Evolutionary conservation across 1,140 invertebrate species (phyloP).

Genomic region (Ceratina australensis): DNA sequence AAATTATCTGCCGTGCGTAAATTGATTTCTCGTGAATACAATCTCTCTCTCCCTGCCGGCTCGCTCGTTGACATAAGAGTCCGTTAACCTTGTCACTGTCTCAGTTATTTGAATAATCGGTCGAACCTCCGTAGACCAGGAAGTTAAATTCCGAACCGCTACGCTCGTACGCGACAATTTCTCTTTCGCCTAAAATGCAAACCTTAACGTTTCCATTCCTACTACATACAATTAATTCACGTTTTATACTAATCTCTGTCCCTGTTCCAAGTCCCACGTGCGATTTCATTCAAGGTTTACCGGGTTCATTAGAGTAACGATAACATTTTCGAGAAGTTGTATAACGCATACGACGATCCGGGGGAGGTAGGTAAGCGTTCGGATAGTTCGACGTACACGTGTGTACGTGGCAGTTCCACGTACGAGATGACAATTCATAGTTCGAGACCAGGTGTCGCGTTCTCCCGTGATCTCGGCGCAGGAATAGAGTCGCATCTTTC

Average conservation of each 20-base stretch:
- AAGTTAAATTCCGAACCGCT: too few species aligned
- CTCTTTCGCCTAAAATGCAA: too few species aligned
- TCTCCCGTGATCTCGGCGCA: constrained; percentile 45
- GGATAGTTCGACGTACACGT: neutral
- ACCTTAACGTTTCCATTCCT: too few species aligned
- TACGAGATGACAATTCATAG: constrained; percentile 42
- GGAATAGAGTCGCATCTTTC: constrained; percentile 46
- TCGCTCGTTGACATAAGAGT: constrained; percentile 28
- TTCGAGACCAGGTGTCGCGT: constrained; percentile 44
- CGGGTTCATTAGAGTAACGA: too few species aligned
- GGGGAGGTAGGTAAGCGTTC: too few species aligned
- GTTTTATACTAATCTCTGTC: too few species aligned
- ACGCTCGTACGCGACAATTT: too few species aligned
- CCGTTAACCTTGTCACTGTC: constrained; percentile 31
- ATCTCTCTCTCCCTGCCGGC: neutral
- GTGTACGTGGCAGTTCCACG: constrained; percentile 37
- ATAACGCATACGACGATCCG: too few species aligned
- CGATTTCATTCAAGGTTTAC: too few species aligned
- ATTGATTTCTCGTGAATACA: constrained; percentile 17
- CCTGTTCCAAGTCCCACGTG: too few species aligned
- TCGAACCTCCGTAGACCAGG: neutral
- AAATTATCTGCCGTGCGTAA: neutral
- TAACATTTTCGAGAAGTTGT: too few species aligned
- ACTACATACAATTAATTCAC: too few species aligned
- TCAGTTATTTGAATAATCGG: constrained; percentile 38